Evolutionary conservation across 2,797 vertebrate genomes (phyloP).

Genomic region (Scolopax rusticola): DNA sequence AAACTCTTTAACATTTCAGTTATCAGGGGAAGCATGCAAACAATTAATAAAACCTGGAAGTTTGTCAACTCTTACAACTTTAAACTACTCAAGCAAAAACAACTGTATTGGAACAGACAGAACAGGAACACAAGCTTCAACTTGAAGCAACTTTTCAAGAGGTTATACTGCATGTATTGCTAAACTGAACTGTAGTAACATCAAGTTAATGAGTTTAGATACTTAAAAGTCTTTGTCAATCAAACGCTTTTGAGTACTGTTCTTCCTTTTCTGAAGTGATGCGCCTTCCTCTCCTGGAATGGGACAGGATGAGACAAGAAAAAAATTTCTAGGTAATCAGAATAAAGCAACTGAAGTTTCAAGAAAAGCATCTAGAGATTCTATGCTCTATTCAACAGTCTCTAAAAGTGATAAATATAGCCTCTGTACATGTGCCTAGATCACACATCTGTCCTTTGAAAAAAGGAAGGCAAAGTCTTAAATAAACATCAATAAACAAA

Average conservation of each 20-base stretch:
- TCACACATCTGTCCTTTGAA: rapidly evolving
- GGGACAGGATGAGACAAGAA: background rate
- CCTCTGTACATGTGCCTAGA: background rate
- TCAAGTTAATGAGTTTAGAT: background rate
- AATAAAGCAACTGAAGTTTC: background rate
- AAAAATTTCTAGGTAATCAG: background rate
- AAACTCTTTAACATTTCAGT: conserved; percentile 29
- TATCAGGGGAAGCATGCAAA: conserved; percentile 31
- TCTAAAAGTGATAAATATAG: background rate
- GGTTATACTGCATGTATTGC: background rate
- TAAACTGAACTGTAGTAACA: conserved; percentile 2
- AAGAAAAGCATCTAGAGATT: background rate
- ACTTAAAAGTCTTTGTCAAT: conserved; percentile 59
- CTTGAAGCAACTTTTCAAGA: background rate
- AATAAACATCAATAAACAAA: background rate
- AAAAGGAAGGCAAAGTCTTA: background rate
- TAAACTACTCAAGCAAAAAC: conserved; percentile 24
- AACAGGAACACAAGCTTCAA: conserved; percentile 17
- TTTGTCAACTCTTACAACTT: conserved; percentile 46
- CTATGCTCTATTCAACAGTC: background rate
- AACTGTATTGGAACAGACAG: conserved; percentile 26
- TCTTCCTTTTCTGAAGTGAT: conserved; percentile 81
- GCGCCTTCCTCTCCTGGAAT: conserved; percentile 77
- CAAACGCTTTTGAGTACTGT: conserved; percentile 77
- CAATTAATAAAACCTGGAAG: conserved; percentile 6